These are phyloP conservation scores for Pseudopodoces humilis DNA, from an alignment of 2,113 vertebrate genomes.

Conservation along the genomic window DNA sequence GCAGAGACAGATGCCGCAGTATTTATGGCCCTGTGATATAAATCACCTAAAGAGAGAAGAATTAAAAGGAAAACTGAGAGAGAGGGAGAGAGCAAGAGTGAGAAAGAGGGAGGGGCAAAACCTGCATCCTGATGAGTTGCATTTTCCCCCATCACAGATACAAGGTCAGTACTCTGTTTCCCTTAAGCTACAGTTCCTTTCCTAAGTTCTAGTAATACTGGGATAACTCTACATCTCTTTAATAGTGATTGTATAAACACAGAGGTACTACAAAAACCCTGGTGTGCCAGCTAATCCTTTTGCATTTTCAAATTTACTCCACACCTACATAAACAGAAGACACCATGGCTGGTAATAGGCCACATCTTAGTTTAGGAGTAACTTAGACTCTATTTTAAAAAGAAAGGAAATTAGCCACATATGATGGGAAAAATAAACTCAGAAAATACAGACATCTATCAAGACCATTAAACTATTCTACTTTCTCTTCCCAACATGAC, in stretches of 20 bases:
- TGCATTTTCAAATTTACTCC: neutral
- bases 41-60: neutral
- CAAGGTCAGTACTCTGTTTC: neutral
- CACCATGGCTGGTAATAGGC: neutral
- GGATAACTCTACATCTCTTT: neutral
- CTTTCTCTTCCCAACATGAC: neutral
- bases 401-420: neutral
- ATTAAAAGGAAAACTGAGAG: neutral
- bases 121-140: neutral
- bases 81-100: too few species aligned
- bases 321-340: neutral
- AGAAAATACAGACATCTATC: neutral
- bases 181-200: neutral
- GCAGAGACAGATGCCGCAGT: neutral
- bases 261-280: neutral
- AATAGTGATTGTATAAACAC: neutral
- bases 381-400: neutral
- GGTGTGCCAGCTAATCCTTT: neutral
- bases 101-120: neutral
- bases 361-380: neutral
- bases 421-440: neutral
- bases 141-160: neutral
- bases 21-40: neutral
- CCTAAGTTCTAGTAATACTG: neutral
- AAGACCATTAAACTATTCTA: neutral